Conservation (phyloP, 2,797 vertebrate genomes). For the Alcedo atthis region DNA sequence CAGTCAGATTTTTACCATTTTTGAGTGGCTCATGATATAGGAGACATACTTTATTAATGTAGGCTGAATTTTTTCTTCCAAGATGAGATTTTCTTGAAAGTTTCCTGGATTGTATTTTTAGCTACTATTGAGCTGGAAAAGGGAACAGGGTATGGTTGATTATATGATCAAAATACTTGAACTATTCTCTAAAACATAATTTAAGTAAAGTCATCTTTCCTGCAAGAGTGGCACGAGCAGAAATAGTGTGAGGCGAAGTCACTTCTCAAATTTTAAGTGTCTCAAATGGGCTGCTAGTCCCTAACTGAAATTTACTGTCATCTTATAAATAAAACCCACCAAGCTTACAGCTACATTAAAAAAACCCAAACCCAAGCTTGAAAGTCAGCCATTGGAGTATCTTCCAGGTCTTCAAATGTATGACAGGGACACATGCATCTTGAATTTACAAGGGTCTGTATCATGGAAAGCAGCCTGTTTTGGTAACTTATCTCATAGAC, state of each 20-base stretch:
- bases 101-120: background rate
- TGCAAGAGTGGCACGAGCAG: background rate
- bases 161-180: background rate
- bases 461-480: background rate
- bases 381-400: background rate
- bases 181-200: background rate
- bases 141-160: background rate
- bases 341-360: background rate
- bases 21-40: background rate
- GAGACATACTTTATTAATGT: background rate
- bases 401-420: background rate
- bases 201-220: background rate
- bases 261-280: background rate
- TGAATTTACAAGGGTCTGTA: background rate
- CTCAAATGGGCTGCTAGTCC: background rate
- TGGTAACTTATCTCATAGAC: background rate
- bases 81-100: background rate
- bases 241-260: background rate
- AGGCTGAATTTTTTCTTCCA: background rate
- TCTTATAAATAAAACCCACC: background rate
- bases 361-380: background rate
- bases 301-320: background rate
- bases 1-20: background rate
- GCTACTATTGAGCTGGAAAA: background rate
- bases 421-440: fast-evolving